Percentiles rank a stretch among this genome's conserved stretches.
These are phyloP conservation scores for Lydus trimaculatus DNA, from an alignment of 2,888 invertebrate genomes.

Conservation along the genomic window DNA sequence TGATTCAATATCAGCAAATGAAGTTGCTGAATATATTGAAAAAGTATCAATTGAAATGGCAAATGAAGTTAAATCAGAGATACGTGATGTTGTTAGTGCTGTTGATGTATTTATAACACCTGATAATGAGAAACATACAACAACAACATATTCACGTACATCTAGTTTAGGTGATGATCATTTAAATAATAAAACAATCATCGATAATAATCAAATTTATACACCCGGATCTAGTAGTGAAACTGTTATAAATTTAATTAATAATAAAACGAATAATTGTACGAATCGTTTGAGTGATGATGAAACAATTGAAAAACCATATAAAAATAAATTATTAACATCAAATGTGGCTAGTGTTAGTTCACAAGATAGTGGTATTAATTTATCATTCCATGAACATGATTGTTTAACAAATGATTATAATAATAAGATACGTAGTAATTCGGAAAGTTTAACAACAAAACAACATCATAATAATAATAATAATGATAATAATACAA, in stretches of 20 bases:
- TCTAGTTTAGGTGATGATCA: constrained; percentile 30
- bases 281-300: constrained; percentile 68
- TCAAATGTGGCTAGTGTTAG: constrained; percentile 75
- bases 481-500: too few species aligned
- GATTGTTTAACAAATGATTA: constrained; percentile 57
- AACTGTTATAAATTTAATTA: constrained; percentile 55
- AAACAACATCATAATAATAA: neutral
- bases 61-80: constrained; percentile 80
- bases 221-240: constrained; percentile 56
- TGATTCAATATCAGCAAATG: constrained; percentile 76
- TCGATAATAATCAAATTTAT: constrained; percentile 42
- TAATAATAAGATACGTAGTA: constrained; percentile 51
- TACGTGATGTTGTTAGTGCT: constrained; percentile 75
- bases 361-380: constrained; percentile 81
- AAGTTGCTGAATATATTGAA: constrained; percentile 80
- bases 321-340: constrained; percentile 67
- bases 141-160: constrained; percentile 49
- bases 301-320: constrained; percentile 57
- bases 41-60: constrained; percentile 81
- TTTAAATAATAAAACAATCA: constrained; percentile 46
- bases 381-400: constrained; percentile 74
- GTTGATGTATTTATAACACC: constrained; percentile 68
- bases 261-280: constrained; percentile 66
- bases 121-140: constrained; percentile 51
- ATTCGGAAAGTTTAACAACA: constrained; percentile 52